Base-by-base conservation (phyloP, 2,888 invertebrate species). In the Ophonus ardosiacus region DNA sequence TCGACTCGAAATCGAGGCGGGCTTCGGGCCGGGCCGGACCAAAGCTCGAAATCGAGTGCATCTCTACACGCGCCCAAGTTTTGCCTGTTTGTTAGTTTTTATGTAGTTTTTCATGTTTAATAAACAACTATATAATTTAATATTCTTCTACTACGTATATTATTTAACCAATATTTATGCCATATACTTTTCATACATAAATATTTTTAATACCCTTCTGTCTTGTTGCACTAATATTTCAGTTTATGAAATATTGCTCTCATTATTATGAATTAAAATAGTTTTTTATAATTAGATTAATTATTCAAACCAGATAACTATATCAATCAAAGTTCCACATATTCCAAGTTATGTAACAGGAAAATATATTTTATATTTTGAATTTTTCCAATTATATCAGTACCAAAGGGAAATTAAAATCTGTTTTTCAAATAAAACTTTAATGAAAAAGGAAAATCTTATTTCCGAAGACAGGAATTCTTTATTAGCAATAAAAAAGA, bases 161-260 rank as follows among this genome's bases (percentile, higher is more conserved):
- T 31, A 5, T 31, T 31, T 31, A 5, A 3, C 13, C 13, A 51
- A 51, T 13, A 51, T 51, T 51, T 51, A 10, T 51, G 8, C 8
- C 43, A 51, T 13, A 59, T 59, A 17, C 17, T 15, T 59, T 13
- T 59, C 43, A 31, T 7, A 59, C 17, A 15, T 15, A 59, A 57
- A 59, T 59, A 59, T 17, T 59, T 59, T 51, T 51, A 51, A 13
- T 51, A 51, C 43, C 6, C 43, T 10, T 51, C 43, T 51, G 43
- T 51, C 10, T 51, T 51, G 43, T 51, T 59, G 63, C 63, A 63
- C 24, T 63, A 63, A 24, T 51, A 51, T 51, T 8, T 74, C 71
- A 74, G 13, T 51, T 74, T 74, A 74, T 74, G 71, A 74, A 74
- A 74, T 74, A 74, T 74, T 15, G 40, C 40, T 40, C 71, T 74